These are phyloP conservation scores for Drosophila siamana DNA, from an alignment of 2,888 invertebrate species.

Conservation along the genomic window DNA sequence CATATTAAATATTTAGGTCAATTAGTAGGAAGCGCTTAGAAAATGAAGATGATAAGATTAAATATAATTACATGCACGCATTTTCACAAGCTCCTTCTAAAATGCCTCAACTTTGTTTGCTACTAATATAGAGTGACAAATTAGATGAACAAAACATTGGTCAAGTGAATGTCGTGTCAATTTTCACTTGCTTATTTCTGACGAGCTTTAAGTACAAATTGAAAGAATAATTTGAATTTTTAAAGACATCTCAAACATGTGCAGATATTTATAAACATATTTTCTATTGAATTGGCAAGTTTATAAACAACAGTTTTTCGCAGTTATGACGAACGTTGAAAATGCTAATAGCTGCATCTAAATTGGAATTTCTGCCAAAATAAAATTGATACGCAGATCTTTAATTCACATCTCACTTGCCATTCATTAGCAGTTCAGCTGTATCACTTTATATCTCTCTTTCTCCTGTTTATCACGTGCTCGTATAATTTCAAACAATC, in stretches of 20 bases:
- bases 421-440: conserved; percentile 7
- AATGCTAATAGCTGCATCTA: not conserved
- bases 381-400: not conserved
- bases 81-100: not conserved
- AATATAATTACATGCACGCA: not conserved
- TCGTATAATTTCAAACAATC: conserved; percentile 17
- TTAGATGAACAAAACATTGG: too few species aligned
- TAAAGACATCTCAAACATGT: too few species aligned
- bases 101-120: too few species aligned
- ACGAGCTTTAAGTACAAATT: not conserved
- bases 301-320: not conserved
- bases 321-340: not conserved
- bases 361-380: not conserved
- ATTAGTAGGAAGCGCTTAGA: conserved; percentile 7
- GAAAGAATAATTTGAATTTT: too few species aligned
- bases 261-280: not conserved
- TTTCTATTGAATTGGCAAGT: not conserved
- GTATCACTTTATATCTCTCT: not conserved
- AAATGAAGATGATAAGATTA: conserved; percentile 17
- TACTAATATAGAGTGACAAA: not conserved
- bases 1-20: conserved; percentile 39
- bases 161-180: too few species aligned
- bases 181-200: not conserved
- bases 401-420: conserved; percentile 2
- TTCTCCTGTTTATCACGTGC: not conserved